Percentiles rank a stretch among this genome's conserved stretches.
Evolutionary conservation across 2,797 vertebrate genomes (phyloP).

Genomic region (Denticeps clupeoides): DNA sequence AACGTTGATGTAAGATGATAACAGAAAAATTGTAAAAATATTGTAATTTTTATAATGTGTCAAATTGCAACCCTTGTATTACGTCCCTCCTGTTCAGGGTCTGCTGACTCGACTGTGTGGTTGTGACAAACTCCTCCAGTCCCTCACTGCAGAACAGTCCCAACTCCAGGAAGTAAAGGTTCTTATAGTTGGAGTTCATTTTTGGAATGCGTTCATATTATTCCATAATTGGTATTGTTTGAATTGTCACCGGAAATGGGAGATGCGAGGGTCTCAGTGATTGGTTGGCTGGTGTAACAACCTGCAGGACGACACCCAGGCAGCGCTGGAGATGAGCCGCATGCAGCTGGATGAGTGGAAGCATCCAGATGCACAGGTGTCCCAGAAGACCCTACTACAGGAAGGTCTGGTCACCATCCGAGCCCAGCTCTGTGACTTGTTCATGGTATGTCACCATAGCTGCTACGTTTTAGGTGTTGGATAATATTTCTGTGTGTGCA

Average conservation of each 20-base stretch:
- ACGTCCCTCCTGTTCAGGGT: no score
- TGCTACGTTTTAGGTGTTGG: background rate
- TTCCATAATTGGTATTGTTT: background rate
- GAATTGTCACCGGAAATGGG: background rate
- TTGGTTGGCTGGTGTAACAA: background rate
- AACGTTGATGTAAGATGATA: conserved; percentile 57
- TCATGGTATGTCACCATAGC: conserved; percentile 50
- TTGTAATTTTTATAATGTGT: background rate
- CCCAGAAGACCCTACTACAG: conserved; percentile 74
- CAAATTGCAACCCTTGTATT: background rate
- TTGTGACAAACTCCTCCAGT: conserved; percentile 75
- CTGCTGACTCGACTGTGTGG: conserved; percentile 78
- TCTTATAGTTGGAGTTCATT: background rate
- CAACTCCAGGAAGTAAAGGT: conserved; percentile 79
- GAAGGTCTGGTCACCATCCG: conserved; percentile 77
- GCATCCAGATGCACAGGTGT: conserved; percentile 49
- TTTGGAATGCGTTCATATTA: background rate
- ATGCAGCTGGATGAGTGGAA: conserved; percentile 65
- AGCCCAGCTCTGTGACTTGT: conserved; percentile 73
- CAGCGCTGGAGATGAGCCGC: conserved; percentile 67
- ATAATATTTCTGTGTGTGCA: no score
- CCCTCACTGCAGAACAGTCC: conserved; percentile 64
- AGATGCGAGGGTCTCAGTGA: background rate
- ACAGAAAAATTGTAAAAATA: no score
- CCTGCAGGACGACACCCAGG: conserved; percentile 70